Evolutionary conservation across 2,888 invertebrate species (phyloP).

Genomic region (Dexiosoma caninum): DNA sequence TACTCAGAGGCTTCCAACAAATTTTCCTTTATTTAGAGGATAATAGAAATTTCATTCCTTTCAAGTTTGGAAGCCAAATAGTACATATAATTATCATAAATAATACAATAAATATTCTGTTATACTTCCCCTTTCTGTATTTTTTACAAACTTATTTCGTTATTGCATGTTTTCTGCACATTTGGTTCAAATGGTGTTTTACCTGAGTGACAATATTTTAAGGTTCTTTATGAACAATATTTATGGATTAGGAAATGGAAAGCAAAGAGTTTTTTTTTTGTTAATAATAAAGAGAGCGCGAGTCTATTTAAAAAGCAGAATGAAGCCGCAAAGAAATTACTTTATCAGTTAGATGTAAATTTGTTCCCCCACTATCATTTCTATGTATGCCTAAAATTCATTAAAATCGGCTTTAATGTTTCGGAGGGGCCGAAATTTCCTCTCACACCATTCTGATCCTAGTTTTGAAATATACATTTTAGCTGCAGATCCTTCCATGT

Average conservation of each 20-base stretch:
- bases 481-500: no score
- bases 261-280: background rate
- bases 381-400: no score
- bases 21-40: conserved; percentile 1
- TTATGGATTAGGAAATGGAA: conserved; percentile 39
- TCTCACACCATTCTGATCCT: no score
- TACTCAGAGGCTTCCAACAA: background rate
- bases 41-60: conserved; percentile 35
- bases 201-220: conserved; percentile 57
- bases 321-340: no score
- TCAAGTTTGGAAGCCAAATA: conserved; percentile 5
- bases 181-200: conserved; percentile 50
- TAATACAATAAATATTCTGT: conserved; percentile 48
- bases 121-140: background rate
- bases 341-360: no score
- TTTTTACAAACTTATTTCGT: conserved; percentile 46
- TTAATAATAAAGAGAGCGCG: no score
- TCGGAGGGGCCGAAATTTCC: no score
- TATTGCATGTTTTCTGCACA: conserved; percentile 58
- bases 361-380: no score
- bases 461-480: no score
- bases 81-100: conserved; percentile 35
- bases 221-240: conserved; percentile 41
- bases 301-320: no score
- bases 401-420: no score